phyloP scores from a whole-genome alignment of 2,888 invertebrate species.

The Acholoe squamosa region DNA sequence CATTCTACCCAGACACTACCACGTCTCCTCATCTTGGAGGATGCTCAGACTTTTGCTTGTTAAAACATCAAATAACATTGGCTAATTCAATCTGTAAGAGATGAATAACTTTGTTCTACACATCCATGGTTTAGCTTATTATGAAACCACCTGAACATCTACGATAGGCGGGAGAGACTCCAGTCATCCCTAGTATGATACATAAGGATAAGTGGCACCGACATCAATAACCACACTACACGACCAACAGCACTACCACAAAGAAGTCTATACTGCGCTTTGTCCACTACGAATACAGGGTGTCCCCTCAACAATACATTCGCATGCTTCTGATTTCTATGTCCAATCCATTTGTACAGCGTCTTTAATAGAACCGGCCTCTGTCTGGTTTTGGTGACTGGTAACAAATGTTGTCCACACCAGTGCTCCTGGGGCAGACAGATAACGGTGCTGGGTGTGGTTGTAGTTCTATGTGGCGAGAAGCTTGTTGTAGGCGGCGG shows the following conservation, averaged over 20 bases:
- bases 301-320: not conserved
- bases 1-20: not conserved
- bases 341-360: not conserved
- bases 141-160: no score
- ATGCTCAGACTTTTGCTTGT: conserved; percentile 7
- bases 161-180: no score
- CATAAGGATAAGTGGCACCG: no score
- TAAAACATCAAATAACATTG: conserved; percentile 18
- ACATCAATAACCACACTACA: no score
- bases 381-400: not conserved
- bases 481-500: no score
- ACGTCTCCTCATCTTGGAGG: not conserved
- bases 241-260: no score
- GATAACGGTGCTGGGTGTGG: not conserved
- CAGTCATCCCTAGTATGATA: no score
- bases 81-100: not conserved
- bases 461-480: not conserved
- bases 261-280: no score
- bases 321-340: not conserved
- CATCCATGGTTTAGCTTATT: not conserved
- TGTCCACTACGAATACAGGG: no score
- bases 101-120: not conserved
- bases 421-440: not conserved
- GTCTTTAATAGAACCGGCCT: not conserved
- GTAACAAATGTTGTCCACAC: conserved; percentile 4